These are phyloP conservation scores for Drosophila tani DNA, from an alignment of 1,140 invertebrate species.

Conservation along the genomic window DNA sequence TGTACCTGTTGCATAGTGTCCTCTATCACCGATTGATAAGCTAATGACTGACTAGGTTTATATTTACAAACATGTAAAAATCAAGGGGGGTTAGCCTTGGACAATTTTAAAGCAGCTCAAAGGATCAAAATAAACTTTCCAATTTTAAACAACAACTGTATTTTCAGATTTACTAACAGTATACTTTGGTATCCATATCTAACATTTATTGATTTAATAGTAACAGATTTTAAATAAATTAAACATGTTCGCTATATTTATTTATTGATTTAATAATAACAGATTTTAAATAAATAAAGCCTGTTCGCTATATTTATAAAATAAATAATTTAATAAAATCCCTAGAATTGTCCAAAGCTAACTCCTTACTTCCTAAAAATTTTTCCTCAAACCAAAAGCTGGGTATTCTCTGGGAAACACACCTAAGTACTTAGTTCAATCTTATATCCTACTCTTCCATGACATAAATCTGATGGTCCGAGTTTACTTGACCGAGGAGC, in stretches of 20 bases:
- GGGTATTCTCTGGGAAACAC: neutral
- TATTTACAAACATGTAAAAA: conserved; percentile 17
- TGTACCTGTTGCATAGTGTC: conserved; percentile 38
- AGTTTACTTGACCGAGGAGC: conserved; percentile 75
- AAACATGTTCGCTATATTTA: too few relatives aligned
- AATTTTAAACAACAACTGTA: too few relatives aligned
- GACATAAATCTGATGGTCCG: conserved; percentile 7
- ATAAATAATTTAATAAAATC: neutral
- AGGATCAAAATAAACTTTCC: too few relatives aligned
- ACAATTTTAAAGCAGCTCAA: neutral
- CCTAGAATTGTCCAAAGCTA: neutral
- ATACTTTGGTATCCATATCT: too few relatives aligned
- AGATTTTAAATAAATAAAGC: neutral
- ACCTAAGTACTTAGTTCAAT: conserved; percentile 1
- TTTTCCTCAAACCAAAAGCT: neutral
- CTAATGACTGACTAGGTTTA: conserved; percentile 41
- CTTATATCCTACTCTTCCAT: conserved; percentile 16
- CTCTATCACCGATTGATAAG: conserved; percentile 59
- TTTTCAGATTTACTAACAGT: too few relatives aligned
- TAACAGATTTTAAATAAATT: too few relatives aligned
- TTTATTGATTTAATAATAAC: neutral
- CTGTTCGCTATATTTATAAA: neutral
- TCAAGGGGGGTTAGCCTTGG: neutral
- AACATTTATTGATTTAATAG: too few relatives aligned
- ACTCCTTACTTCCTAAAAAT: neutral